phyloP scores from a whole-genome alignment of 2,888 invertebrate genomes.

The Pherbina coryleti region DNA sequence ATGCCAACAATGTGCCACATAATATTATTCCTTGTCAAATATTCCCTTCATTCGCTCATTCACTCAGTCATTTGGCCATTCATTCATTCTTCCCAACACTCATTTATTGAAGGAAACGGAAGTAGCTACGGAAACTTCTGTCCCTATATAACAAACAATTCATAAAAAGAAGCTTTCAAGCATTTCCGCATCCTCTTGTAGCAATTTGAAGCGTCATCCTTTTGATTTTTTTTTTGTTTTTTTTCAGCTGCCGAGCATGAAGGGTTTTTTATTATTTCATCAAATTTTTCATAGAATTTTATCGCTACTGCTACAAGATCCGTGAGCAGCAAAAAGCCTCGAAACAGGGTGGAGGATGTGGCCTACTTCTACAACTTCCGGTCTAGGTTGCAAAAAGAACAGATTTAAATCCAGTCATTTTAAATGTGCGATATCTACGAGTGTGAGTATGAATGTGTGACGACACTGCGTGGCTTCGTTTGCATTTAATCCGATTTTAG shows the following conservation, averaged over 20 bases:
- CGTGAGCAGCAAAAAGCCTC: too few species aligned
- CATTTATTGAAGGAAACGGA: constrained; percentile 14
- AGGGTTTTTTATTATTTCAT: constrained; percentile 8
- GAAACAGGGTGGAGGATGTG: too few species aligned
- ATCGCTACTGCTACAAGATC: background rate
- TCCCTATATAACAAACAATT: constrained; percentile 34
- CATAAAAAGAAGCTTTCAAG: constrained; percentile 30
- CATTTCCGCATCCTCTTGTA: constrained; percentile 25
- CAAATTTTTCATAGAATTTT: background rate
- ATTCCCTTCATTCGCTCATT: constrained; percentile 25
- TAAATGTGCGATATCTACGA: too few species aligned
- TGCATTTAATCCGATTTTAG: too few species aligned
- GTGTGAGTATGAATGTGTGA: too few species aligned
- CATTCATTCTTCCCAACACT: background rate
- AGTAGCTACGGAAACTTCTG: constrained; percentile 22
- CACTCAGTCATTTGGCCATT: constrained; percentile 1
- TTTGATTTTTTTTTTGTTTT: background rate
- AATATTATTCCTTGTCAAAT: constrained; percentile 6
- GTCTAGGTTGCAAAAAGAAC: too few species aligned
- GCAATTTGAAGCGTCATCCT: constrained; percentile 12
- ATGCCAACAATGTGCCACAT: background rate
- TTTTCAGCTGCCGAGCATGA: background rate
- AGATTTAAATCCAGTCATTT: too few species aligned
- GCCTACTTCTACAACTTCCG: too few species aligned
- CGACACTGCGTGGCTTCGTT: too few species aligned